Conservation (phyloP, 2,888 invertebrate genomes). For the Pandemis cinnamomeana region DNA sequence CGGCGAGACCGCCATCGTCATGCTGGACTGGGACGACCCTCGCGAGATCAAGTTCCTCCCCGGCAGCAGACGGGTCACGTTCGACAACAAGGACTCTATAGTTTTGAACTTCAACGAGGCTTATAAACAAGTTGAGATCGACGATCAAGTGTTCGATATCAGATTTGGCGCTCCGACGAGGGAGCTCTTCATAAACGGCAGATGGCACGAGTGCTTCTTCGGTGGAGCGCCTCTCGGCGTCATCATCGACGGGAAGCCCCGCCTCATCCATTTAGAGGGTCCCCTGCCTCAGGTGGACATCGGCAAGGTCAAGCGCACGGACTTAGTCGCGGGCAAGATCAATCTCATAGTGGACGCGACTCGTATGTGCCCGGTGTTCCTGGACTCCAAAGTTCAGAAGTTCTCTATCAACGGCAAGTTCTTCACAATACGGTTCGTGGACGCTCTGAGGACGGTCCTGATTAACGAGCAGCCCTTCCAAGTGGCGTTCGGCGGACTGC, state of each 20-base stretch:
- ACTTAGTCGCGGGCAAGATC: constrained; percentile 93
- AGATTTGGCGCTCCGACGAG: constrained; percentile 96
- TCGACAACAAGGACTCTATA: constrained; percentile 90
- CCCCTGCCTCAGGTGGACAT: constrained; percentile 97
- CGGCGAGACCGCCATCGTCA: constrained; percentile 92
- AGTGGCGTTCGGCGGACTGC: constrained; percentile 93
- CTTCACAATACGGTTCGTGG: constrained; percentile 91
- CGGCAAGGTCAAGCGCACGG: constrained; percentile 89
- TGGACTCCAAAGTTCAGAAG: constrained; percentile 93
- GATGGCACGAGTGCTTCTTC: constrained; percentile 96
- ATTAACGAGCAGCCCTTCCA: constrained; percentile 91
- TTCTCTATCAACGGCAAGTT: constrained; percentile 89
- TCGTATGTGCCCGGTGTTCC: constrained; percentile 90
- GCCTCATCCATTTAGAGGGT: constrained; percentile 93
- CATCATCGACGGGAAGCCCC: constrained; percentile 90
- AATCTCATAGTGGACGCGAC: constrained; percentile 93
- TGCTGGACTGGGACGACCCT: constrained; percentile 94
- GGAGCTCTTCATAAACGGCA: constrained; percentile 94
- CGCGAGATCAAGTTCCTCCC: constrained; percentile 93
- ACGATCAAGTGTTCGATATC: constrained; percentile 90
- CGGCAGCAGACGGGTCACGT: constrained; percentile 89
- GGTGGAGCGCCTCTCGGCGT: constrained; percentile 94
- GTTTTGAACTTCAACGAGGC: constrained; percentile 87
- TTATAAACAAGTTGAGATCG: constrained; percentile 89
- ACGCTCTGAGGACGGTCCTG: constrained; percentile 89